These are phyloP conservation scores for Mormyrops boulengeri DNA, from an alignment of 2,797 vertebrate species.

Conservation along the genomic window DNA sequence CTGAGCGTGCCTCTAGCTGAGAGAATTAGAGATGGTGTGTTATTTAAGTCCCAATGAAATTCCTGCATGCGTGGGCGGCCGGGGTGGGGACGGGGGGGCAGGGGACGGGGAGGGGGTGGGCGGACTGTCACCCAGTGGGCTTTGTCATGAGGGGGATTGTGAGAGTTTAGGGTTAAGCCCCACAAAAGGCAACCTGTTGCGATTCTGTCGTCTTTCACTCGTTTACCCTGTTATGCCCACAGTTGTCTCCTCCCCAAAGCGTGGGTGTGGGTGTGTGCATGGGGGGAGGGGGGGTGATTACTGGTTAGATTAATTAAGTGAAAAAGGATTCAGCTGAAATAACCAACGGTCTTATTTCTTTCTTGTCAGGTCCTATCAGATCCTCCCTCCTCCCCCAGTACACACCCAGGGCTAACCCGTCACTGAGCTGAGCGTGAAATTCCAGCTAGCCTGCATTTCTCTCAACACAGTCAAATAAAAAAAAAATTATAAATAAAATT, in stretches of 20 bases:
- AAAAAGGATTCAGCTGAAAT: conserved; percentile 5
- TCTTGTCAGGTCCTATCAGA: background rate
- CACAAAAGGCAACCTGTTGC: background rate
- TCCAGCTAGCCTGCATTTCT: conserved; percentile 37
- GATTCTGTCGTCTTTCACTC: background rate
- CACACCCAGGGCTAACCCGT: conserved; percentile 1
- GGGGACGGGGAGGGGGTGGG: background rate
- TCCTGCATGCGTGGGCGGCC: background rate
- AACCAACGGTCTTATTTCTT: background rate
- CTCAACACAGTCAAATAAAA: background rate
- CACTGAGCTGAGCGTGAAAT: conserved; percentile 23
- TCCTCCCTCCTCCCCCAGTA: background rate
- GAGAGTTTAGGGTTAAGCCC: conserved; percentile 6
- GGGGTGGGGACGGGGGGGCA: background rate
- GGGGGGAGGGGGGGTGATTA: background rate
- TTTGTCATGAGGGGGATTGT: background rate
- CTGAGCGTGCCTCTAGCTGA: background rate
- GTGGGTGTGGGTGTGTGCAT: background rate
- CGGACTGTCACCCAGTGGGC: background rate
- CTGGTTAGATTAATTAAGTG: background rate
- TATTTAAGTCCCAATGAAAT: conserved; percentile 7
- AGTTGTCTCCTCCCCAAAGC: background rate
- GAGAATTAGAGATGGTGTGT: background rate
- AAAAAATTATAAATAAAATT: background rate
- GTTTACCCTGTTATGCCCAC: background rate